Evolutionary conservation across 1,140 invertebrate species (phyloP).

Genomic region (Habropoda laboriosa): DNA sequence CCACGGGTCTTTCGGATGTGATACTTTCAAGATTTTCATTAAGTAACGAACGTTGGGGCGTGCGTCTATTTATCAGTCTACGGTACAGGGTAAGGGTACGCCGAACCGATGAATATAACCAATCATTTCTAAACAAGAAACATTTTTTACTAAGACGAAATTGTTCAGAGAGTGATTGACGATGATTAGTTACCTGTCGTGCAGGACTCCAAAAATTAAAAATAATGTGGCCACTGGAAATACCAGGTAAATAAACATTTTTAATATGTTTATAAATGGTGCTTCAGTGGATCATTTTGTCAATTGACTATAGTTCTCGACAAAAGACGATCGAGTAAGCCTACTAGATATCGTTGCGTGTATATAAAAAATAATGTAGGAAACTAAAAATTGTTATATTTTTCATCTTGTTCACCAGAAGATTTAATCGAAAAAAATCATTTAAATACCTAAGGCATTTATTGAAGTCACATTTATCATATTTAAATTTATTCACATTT

Average conservation of each 20-base stretch:
- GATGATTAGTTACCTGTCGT: slow-evolving; percentile 60
- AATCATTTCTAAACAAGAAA: slow-evolving; percentile 14
- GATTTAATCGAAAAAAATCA: background rate
- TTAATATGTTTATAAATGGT: slow-evolving; percentile 49
- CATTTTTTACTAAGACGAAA: background rate
- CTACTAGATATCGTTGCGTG: background rate
- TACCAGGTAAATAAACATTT: slow-evolving; percentile 67
- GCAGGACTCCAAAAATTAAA: slow-evolving; percentile 67
- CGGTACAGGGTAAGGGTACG: background rate
- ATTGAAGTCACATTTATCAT: background rate
- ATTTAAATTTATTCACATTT: slow-evolving; percentile 15
- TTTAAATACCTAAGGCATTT: background rate
- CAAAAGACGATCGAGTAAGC: slow-evolving; percentile 13
- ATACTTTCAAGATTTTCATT: background rate
- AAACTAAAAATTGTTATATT: background rate
- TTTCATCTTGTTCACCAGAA: background rate
- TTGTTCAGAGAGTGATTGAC: background rate
- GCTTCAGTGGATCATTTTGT: slow-evolving; percentile 31
- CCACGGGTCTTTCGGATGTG: background rate
- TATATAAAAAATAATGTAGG: background rate
- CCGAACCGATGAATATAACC: background rate
- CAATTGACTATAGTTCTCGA: slow-evolving; percentile 15
- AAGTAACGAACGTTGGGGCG: background rate
- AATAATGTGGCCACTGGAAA: slow-evolving; percentile 47
- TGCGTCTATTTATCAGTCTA: background rate